These are phyloP conservation scores for Pocota personata DNA, from an alignment of 2,888 invertebrate genomes.

Conservation along the genomic window DNA sequence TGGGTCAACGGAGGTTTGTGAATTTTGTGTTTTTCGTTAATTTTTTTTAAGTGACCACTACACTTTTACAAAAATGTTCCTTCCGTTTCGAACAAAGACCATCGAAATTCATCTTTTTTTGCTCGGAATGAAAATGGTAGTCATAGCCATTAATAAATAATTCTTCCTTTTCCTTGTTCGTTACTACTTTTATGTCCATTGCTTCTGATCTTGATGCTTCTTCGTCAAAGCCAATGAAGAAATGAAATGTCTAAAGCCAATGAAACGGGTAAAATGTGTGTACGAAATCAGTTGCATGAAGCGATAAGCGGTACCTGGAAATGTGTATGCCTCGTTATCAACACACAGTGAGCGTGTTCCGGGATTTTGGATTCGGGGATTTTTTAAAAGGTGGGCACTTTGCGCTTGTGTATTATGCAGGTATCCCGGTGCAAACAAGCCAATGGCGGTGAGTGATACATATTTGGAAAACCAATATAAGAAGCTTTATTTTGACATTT, in stretches of 20 bases:
- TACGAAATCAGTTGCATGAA: neutral
- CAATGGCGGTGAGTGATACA: no score
- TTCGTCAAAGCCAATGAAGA: neutral
- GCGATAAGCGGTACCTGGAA: neutral
- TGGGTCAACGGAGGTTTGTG: neutral
- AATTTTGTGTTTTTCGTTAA: constrained; percentile 13
- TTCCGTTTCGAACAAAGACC: neutral
- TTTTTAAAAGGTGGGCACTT: no score
- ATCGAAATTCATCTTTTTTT: neutral
- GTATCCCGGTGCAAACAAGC: no score
- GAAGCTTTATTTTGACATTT: no score
- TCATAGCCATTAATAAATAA: neutral
- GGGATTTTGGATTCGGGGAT: no score
- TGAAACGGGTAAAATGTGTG: neutral
- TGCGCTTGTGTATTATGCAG: no score
- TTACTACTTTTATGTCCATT: neutral
- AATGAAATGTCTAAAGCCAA: neutral
- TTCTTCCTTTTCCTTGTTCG: neutral
- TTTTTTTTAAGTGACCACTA: constrained; percentile 13
- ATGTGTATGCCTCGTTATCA: no score
- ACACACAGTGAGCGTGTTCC: no score
- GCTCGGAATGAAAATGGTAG: neutral
- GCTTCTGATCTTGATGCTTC: no score
- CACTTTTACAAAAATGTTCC: constrained; percentile 2
- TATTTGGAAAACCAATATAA: no score